A percentile compares a stretch with the other conserved stretches of the same genome.
These are phyloP conservation scores for Chionoecetes opilio DNA, from an alignment of 1,140 invertebrate genomes.

Conservation along the genomic window DNA sequence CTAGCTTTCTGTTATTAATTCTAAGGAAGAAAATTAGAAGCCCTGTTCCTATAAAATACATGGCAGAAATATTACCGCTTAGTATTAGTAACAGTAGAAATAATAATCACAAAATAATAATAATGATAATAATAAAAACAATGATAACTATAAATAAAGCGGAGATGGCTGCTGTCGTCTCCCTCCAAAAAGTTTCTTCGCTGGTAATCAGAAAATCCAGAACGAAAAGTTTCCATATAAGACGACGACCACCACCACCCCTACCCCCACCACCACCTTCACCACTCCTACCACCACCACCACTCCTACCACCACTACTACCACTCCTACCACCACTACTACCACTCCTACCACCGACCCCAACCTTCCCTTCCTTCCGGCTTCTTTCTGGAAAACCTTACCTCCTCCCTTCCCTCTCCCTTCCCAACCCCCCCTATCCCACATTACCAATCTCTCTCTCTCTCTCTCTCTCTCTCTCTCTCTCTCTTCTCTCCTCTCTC, in stretches of 20 bases:
- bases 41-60: too few species aligned
- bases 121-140: not conserved
- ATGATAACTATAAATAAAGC: not conserved
- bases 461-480: slow-evolving; percentile 47
- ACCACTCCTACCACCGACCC: not conserved
- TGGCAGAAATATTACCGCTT: not conserved
- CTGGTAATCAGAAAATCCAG: slow-evolving; percentile 6
- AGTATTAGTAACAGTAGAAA: not conserved
- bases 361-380: not conserved
- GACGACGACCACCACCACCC: not conserved
- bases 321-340: not conserved
- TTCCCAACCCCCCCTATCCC: not conserved
- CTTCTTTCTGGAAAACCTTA: not conserved
- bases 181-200: not conserved
- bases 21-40: not conserved
- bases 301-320: not conserved
- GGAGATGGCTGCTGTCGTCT: not conserved
- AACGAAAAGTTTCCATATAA: not conserved
- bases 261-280: not conserved
- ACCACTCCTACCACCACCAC: not conserved
- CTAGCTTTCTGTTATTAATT: too few species aligned
- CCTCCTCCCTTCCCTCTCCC: not conserved
- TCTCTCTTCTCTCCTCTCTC: not conserved
- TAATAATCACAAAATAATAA: slow-evolving; percentile 13
- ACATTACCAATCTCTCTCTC: not conserved